phyloP scores from a whole-genome alignment of 35 echinoderm and acorn worm genomes.

The Holothuria glaberrima region DNA sequence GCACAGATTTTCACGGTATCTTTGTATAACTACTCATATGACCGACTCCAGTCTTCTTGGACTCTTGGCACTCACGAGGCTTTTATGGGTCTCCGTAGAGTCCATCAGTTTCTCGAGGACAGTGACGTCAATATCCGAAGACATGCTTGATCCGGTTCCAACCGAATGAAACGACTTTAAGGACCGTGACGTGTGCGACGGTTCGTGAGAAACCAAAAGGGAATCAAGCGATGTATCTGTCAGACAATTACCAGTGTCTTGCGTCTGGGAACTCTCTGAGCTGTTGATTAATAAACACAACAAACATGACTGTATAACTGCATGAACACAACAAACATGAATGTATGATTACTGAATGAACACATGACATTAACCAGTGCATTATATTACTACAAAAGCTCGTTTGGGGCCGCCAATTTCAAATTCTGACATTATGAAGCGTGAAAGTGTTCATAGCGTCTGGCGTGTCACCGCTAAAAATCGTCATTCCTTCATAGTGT shows the following conservation, averaged over 20 bases:
- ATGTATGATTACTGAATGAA: no score
- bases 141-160: neutral
- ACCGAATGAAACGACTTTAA: neutral
- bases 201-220: conserved; percentile 15
- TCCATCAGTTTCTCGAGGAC: conserved; percentile 27
- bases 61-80: neutral
- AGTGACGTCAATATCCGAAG: neutral
- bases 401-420: no score
- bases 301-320: neutral
- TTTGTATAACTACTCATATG: neutral
- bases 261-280: conserved; percentile 34
- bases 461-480: no score
- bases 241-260: conserved; percentile 1
- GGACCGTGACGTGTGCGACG: conserved; percentile 26
- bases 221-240: conserved; percentile 31
- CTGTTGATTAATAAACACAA: neutral
- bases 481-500: no score
- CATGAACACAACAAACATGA: no score
- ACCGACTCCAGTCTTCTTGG: conserved; percentile 24
- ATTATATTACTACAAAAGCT: no score
- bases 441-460: no score
- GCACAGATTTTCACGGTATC: no score
- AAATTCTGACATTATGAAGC: no score
- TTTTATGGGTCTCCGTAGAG: conserved; percentile 18
- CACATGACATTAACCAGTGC: no score